Evolutionary conservation across 2,888 invertebrate species (phyloP).

Genomic region (Eupithecia centaureata): DNA sequence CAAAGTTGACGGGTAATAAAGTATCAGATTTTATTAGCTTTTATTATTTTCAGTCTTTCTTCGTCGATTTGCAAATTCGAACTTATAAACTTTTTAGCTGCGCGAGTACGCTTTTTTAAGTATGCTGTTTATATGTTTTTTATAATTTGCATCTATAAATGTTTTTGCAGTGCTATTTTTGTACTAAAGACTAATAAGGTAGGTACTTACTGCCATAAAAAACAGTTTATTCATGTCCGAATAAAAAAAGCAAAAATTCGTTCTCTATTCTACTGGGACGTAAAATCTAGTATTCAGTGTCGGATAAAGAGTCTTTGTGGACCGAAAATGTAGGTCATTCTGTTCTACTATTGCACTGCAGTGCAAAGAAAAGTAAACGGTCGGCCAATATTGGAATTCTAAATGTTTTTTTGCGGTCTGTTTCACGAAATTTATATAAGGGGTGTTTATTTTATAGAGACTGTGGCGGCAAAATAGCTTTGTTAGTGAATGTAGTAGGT

Average conservation of each 20-base stretch:
- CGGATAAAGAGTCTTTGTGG: constrained; percentile 69
- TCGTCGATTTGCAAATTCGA: too few relatives aligned
- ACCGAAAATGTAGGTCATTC: constrained; percentile 71
- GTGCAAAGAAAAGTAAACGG: constrained; percentile 47
- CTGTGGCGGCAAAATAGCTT: neutral
- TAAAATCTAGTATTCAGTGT: constrained; percentile 68
- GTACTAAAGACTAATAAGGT: neutral
- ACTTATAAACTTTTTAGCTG: too few relatives aligned
- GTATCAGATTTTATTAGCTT: too few relatives aligned
- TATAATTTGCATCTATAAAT: too few relatives aligned
- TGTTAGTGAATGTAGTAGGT: neutral
- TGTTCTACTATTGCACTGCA: constrained; percentile 54
- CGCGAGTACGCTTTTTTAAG: too few relatives aligned
- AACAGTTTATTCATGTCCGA: neutral
- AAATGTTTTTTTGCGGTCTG: constrained; percentile 19
- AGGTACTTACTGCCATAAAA: neutral
- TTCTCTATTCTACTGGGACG: constrained; percentile 38
- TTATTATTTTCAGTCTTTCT: too few relatives aligned
- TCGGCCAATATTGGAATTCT: constrained; percentile 29
- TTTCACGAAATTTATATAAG: neutral
- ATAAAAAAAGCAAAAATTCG: constrained; percentile 42
- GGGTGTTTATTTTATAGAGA: constrained; percentile 3
- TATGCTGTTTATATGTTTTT: too few relatives aligned
- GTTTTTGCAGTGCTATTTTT: too few relatives aligned
- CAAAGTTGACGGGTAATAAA: too few relatives aligned